phyloP scores from a whole-genome alignment of 1,140 invertebrate species.

The Bombyx mandarina region DNA sequence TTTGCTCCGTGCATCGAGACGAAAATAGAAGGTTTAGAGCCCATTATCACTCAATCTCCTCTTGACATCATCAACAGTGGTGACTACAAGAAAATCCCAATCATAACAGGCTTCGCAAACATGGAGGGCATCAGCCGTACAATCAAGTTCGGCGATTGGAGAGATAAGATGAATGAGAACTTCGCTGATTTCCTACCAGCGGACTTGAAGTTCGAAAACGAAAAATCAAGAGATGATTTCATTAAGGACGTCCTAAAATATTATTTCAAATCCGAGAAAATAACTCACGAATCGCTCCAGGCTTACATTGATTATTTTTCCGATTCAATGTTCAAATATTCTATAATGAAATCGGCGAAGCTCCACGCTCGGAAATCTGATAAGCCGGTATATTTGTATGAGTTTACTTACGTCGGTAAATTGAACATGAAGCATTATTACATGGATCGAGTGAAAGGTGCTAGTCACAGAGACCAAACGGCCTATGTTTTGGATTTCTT shows the following conservation, averaged over 20 bases:
- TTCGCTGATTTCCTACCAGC: constrained; percentile 48
- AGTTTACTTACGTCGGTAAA: constrained; percentile 53
- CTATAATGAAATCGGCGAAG: constrained; percentile 47
- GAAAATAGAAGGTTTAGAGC: constrained; percentile 30
- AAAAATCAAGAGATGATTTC: constrained; percentile 27
- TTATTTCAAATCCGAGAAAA: constrained; percentile 48
- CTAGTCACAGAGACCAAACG: constrained; percentile 57
- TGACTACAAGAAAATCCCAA: constrained; percentile 30
- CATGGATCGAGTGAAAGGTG: constrained; percentile 49
- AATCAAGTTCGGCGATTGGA: constrained; percentile 48
- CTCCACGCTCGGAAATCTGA: constrained; percentile 28
- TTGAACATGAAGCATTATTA: constrained; percentile 48
- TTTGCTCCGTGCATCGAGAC: constrained; percentile 58
- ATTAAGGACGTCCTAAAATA: constrained; percentile 33
- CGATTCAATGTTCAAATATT: constrained; percentile 57
- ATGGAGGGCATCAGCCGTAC: constrained; percentile 58
- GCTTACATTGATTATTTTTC: constrained; percentile 54
- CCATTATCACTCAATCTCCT: constrained; percentile 51
- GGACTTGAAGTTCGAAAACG: constrained; percentile 39
- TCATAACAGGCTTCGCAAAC: constrained; percentile 50
- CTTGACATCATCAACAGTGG: constrained; percentile 37
- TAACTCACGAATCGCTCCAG: constrained; percentile 30
- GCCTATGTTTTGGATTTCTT: constrained; percentile 54
- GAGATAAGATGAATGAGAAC: constrained; percentile 48
- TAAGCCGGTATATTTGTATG: constrained; percentile 43